A percentile compares a stretch with the other conserved stretches of the same genome.
These are phyloP conservation scores for Ditylenchus dipsaci DNA, from an alignment of 1,140 invertebrate genomes.

Conservation along the genomic window DNA sequence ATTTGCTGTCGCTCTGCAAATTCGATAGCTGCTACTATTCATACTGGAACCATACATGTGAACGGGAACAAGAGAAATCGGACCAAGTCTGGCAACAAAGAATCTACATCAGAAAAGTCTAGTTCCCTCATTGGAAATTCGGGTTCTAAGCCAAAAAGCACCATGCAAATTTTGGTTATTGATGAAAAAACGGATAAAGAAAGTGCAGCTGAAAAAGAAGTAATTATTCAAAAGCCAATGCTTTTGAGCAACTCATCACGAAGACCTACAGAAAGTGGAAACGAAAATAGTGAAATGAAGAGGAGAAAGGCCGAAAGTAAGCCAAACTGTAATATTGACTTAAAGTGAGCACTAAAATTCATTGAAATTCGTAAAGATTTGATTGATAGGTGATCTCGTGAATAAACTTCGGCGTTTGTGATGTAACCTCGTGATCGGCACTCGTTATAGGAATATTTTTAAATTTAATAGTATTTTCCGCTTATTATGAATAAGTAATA, in stretches of 20 bases:
- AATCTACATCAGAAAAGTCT: background rate
- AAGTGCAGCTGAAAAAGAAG: background rate
- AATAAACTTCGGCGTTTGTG: too few relatives aligned
- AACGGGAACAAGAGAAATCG: background rate
- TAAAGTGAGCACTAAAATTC: background rate
- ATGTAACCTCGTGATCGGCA: too few relatives aligned
- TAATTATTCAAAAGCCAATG: background rate
- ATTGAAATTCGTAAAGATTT: background rate
- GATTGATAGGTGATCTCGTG: background rate
- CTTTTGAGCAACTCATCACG: background rate
- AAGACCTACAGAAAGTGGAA: background rate
- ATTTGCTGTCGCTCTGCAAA: conserved; percentile 41
- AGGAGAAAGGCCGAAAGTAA: background rate
- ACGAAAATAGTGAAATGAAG: background rate
- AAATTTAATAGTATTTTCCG: too few relatives aligned
- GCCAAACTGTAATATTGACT: too few relatives aligned
- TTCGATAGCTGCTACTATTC: conserved; percentile 2
- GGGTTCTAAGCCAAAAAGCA: background rate
- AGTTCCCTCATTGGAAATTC: conserved; percentile 4
- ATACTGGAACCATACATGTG: background rate
- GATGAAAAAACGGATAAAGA: background rate
- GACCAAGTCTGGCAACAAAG: background rate
- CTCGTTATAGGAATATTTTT: too few relatives aligned
- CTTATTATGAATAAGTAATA: too few relatives aligned
- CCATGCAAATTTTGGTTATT: background rate